These are phyloP conservation scores for Griposia aprilina DNA, from an alignment of 2,888 invertebrate genomes.

Conservation along the genomic window DNA sequence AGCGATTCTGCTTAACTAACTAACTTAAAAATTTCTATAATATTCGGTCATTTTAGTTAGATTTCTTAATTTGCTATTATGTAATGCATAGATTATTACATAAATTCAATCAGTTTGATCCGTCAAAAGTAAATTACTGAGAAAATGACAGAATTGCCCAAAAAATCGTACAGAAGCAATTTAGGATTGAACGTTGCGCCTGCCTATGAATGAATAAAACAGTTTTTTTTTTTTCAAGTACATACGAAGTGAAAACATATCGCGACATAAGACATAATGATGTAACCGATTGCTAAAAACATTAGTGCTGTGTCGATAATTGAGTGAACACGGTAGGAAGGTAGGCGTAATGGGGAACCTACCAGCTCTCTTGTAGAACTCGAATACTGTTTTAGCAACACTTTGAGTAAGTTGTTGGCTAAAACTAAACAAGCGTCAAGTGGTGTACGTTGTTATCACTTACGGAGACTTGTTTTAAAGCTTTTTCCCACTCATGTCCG, in stretches of 20 bases:
- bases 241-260: constrained; percentile 20
- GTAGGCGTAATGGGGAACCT: background rate
- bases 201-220: background rate
- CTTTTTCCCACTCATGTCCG: constrained; percentile 28
- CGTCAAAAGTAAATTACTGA: background rate
- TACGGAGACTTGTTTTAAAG: constrained; percentile 30
- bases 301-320: constrained; percentile 60
- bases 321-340: constrained; percentile 20
- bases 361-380: constrained; percentile 53
- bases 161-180: background rate
- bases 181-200: background rate
- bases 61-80: too few species aligned
- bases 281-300: constrained; percentile 39
- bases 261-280: constrained; percentile 24
- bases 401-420: constrained; percentile 39
- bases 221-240: background rate
- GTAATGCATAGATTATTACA: background rate
- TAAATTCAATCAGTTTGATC: background rate
- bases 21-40: too few species aligned
- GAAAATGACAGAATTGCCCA: background rate
- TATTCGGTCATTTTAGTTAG: too few species aligned
- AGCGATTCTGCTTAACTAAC: too few species aligned
- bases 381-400: constrained; percentile 58
- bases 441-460: constrained; percentile 43
- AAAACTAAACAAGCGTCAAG: constrained; percentile 35